These are phyloP conservation scores for Maniola hyperantus DNA, from an alignment of 2,888 invertebrate genomes.

Conservation along the genomic window DNA sequence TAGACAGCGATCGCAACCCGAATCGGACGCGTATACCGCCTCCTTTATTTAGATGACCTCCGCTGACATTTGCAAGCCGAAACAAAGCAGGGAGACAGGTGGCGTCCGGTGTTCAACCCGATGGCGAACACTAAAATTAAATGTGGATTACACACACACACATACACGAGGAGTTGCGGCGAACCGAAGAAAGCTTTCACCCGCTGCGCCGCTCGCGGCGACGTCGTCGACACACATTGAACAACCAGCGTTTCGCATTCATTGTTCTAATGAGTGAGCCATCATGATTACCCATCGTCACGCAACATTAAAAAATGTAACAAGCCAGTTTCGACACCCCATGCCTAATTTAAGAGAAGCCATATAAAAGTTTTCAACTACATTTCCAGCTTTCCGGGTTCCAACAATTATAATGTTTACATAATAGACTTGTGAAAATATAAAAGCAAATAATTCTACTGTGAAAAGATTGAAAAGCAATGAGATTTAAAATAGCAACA, in stretches of 20 bases:
- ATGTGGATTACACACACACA: conserved; percentile 63
- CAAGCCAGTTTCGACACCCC: conserved; percentile 11
- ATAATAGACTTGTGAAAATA: not conserved
- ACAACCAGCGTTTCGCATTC: conserved; percentile 51
- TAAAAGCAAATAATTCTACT: not conserved
- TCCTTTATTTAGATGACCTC: conserved; percentile 82
- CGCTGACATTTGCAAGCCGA: conserved; percentile 77
- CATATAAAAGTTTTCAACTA: conserved; percentile 5
- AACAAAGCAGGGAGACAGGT: conserved; percentile 80
- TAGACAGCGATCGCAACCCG: conserved; percentile 76
- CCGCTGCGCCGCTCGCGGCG: conserved; percentile 53
- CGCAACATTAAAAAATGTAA: conserved; percentile 61
- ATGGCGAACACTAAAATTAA: conserved; percentile 71
- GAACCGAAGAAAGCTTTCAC: conserved; percentile 72
- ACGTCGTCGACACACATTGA: conserved; percentile 62
- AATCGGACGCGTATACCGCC: conserved; percentile 71
- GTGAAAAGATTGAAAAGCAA: not conserved
- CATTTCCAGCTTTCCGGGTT: not conserved
- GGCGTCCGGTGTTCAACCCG: conserved; percentile 63
- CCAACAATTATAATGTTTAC: not conserved
- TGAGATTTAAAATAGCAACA: not conserved
- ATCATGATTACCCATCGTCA: conserved; percentile 53
- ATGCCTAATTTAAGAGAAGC: conserved; percentile 15
- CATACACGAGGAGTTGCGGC: conserved; percentile 48
- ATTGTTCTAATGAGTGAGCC: conserved; percentile 51